A percentile compares a stretch with the other conserved stretches of the same genome.
These are phyloP conservation scores for Parapristionchus giblindavisi DNA, from an alignment of 2,888 invertebrate species.

Conservation along the genomic window DNA sequence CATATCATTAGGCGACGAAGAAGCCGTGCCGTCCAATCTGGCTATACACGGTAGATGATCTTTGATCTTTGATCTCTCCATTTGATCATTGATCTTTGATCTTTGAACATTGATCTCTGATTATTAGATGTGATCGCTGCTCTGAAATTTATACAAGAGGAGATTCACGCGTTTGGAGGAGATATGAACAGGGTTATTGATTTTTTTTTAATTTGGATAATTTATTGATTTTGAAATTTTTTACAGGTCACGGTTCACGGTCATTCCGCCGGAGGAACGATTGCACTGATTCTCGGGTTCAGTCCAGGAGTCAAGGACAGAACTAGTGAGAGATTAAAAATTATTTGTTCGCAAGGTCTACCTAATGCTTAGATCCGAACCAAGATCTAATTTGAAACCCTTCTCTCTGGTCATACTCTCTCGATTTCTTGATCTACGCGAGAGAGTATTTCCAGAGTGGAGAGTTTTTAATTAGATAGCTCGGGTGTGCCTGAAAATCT, in stretches of 20 bases:
- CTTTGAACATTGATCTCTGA: neutral
- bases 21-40: slow-evolving; percentile 30
- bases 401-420: no score
- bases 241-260: slow-evolving; percentile 7
- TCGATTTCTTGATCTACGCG: no score
- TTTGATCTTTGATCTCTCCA: neutral
- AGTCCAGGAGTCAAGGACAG: no score
- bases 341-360: slow-evolving; percentile 13
- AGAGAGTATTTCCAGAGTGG: no score
- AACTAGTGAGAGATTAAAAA: no score
- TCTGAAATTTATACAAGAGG: slow-evolving; percentile 13
- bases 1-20: slow-evolving; percentile 27
- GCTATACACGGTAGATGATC: neutral
- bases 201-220: neutral
- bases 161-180: slow-evolving; percentile 30
- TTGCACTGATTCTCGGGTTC: slow-evolving; percentile 5
- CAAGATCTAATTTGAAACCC: no score
- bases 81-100: neutral
- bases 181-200: neutral
- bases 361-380: no score
- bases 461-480: no score
- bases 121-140: slow-evolving; percentile 19
- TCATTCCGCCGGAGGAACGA: neutral
- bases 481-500: no score
- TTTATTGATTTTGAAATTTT: neutral